Conservation (phyloP, 2,797 vertebrate genomes). For the Psittacula derbiana region DNA sequence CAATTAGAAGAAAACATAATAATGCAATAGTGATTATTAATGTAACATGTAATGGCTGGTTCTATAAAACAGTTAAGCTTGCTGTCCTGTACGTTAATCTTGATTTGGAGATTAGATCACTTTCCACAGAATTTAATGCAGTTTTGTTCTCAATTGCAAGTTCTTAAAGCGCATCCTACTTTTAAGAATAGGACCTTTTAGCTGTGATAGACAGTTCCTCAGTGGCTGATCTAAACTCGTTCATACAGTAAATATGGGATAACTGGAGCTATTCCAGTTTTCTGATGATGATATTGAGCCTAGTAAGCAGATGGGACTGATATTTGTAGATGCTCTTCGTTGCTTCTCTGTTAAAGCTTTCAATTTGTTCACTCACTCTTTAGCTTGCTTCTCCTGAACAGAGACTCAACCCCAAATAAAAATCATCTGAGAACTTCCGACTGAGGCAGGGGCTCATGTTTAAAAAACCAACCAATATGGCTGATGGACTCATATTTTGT, state of each 20-base stretch:
- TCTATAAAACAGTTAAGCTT: background rate
- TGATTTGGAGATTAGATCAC: background rate
- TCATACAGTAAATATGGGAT: background rate
- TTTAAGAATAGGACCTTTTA: background rate
- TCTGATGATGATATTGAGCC: background rate
- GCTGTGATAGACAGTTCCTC: background rate
- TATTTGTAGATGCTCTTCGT: background rate
- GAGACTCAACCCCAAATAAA: background rate
- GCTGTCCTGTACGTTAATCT: background rate
- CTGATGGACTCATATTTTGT: background rate
- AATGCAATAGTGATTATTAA: background rate
- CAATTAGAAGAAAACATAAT: background rate
- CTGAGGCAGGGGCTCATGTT: background rate
- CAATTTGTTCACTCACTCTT: background rate
- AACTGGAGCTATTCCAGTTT: background rate
- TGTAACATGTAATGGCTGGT: background rate
- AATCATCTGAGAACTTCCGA: background rate
- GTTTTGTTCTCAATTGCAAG: background rate
- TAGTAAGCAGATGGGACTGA: background rate
- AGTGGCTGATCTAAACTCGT: background rate
- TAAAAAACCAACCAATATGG: background rate
- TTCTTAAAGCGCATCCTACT: background rate
- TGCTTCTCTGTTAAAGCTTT: background rate
- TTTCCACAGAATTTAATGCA: background rate
- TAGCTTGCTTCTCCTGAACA: background rate